A percentile compares a stretch with the other conserved stretches of the same genome.
Evolutionary conservation across 2,797 vertebrate genomes (phyloP).

Genomic region (Helicolenus hilgendorfi): DNA sequence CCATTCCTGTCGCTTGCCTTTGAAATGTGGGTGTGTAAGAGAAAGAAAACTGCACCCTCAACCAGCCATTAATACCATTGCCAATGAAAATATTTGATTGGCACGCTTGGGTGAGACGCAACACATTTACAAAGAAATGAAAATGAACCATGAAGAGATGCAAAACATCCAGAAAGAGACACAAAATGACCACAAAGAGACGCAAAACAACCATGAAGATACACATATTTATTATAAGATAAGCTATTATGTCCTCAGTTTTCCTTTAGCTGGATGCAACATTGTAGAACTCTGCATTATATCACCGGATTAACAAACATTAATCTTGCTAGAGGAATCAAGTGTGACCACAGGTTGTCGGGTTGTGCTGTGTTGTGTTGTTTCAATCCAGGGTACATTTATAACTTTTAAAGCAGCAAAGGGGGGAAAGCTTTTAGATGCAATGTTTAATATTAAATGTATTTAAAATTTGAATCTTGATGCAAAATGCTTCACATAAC

Average conservation of each 20-base stretch:
- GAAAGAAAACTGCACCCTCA: not conserved
- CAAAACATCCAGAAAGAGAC: not conserved
- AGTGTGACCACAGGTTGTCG: constrained; percentile 13
- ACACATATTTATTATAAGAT: not conserved
- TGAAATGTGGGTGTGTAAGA: not conserved
- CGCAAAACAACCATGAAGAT: not conserved
- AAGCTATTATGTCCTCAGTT: constrained; percentile 16
- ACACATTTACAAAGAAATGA: not conserved
- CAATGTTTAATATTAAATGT: not conserved
- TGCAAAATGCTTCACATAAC: not conserved
- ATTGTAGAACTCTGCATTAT: constrained; percentile 47
- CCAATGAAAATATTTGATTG: constrained; percentile 73
- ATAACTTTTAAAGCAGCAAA: not conserved
- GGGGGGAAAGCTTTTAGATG: not conserved
- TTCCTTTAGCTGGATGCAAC: constrained; percentile 23
- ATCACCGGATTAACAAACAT: constrained; percentile 69
- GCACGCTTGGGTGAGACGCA: constrained; percentile 51
- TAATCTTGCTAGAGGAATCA: constrained; percentile 64
- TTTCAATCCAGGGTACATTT: not conserved
- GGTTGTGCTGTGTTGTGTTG: constrained; percentile 5
- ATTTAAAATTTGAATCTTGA: not conserved
- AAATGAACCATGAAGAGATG: not conserved
- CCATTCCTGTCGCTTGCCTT: not conserved
- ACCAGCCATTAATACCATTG: constrained; percentile 39
- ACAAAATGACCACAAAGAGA: not conserved